Base-by-base conservation (phyloP, 2,113 vertebrate genomes). In the Rhabdornis inornatus region DNA sequence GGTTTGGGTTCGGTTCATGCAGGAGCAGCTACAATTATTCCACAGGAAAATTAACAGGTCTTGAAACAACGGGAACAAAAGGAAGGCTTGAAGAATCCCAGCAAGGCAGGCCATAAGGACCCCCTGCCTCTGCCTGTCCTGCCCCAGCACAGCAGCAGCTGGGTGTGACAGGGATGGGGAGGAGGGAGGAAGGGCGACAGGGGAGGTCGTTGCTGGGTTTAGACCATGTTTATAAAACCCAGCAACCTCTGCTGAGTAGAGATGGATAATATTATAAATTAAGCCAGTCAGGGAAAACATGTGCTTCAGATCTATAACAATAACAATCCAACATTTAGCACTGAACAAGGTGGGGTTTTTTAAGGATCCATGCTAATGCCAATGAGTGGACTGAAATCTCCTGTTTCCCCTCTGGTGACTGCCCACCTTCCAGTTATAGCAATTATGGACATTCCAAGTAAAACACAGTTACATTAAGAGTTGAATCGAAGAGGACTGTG, bases 181-280 rank as follows among this genome's bases (percentile, higher is more conserved):
- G 19, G 20, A n/a, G 24, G 17, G 42, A n/a, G 21, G 60, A 30
- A 13, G 13, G 8, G 28, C 2, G 0, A 9, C 8, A 17, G 52
- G 12, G 10, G 28, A 8, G 1, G 1, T 6, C 33, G 1, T 6
- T 74, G 33, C n/a, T 63, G 15, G 2, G 30, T 83, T 57, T 47
- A 55, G 20, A 39, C 35, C 25, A 10, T 15, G 13, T 30, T 89
- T 71, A 49, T 82, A 55, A 68, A 89, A 16, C 6, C 9, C 44
- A 60, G 39, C 49, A 64, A 22, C 24, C 15, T 42, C 44, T 35
- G 37, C 66, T 31, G 39, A 59, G 33, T 10, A 50, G 23, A 84
- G 33, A 28, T 15, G 8, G 44, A 3, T 70, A 37, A n/a, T 44
- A 44, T 4, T 40, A 25, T 24, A 82, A 81, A 57, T 13, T 6